These are phyloP conservation scores for Dasysyrphus albostriatus DNA, from an alignment of 2,888 invertebrate genomes.

Conservation along the genomic window DNA sequence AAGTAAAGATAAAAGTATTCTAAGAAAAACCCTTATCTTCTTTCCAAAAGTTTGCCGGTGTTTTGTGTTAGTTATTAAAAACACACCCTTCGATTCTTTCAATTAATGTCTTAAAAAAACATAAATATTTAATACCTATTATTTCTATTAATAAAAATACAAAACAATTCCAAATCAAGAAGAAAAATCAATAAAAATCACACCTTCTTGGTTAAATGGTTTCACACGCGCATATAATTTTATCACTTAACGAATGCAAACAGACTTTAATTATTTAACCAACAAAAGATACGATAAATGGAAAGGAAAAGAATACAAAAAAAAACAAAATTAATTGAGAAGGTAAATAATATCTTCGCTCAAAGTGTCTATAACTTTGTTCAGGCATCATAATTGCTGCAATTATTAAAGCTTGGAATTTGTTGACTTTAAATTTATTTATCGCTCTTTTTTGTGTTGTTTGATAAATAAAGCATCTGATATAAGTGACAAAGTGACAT, in stretches of 20 bases:
- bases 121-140: background rate
- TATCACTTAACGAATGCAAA: slow-evolving; percentile 69
- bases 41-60: too few relatives aligned
- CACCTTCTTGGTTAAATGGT: slow-evolving; percentile 10
- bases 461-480: background rate
- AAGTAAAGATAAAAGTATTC: too few relatives aligned
- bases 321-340: slow-evolving; percentile 21
- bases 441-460: background rate
- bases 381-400: slow-evolving; percentile 27
- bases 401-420: slow-evolving; percentile 22
- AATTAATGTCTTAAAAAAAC: background rate
- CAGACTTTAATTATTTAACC: slow-evolving; percentile 58
- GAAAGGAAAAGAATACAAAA: background rate
- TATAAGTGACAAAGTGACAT: background rate
- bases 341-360: slow-evolving; percentile 21
- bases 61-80: too few relatives aligned
- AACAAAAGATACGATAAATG: slow-evolving; percentile 50
- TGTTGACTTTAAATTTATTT: slow-evolving; percentile 12
- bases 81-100: background rate
- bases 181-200: background rate
- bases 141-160: background rate
- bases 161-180: background rate
- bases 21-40: too few relatives aligned
- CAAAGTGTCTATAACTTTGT: slow-evolving; percentile 7
- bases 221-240: slow-evolving; percentile 56